phyloP scores from a whole-genome alignment of 1,140 invertebrate genomes.

The Achatina immaculata region DNA sequence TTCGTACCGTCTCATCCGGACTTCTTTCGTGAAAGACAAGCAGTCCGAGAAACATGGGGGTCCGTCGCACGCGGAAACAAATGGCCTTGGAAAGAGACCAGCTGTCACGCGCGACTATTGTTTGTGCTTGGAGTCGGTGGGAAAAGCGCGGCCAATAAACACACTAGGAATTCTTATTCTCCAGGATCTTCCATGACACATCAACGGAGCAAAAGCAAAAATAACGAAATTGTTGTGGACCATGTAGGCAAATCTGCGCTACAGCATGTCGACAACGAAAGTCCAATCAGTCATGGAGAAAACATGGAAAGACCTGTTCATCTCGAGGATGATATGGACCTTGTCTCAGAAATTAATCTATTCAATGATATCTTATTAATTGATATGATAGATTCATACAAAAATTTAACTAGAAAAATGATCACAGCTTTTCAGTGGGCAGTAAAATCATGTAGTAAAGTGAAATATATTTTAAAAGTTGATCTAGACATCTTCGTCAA shows the following conservation, averaged over 20 bases:
- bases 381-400: conserved; percentile 19
- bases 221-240: too few species aligned
- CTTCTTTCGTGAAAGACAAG: not conserved
- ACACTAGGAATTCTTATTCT: too few species aligned
- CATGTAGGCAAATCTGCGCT: too few species aligned
- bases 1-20: conserved; percentile 2
- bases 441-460: conserved; percentile 51
- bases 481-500: conserved; percentile 76
- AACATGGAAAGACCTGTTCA: not conserved
- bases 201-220: too few species aligned
- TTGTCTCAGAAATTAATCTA: not conserved
- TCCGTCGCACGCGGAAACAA: conserved; percentile 1
- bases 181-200: too few species aligned
- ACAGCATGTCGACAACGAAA: too few species aligned
- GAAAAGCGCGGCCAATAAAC: not conserved
- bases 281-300: too few species aligned
- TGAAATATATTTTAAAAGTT: conserved; percentile 72
- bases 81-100: not conserved
- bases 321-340: not conserved
- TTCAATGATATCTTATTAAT: conserved; percentile 30
- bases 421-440: conserved; percentile 18
- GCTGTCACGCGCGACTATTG: not conserved
- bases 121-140: not conserved
- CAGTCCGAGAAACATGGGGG: conserved; percentile 30
- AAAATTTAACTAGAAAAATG: conserved; percentile 24